Evolutionary conservation across 2,797 vertebrate species (phyloP), one percentile per base, ranked within the genome.

Genomic region (Hemibagrus guttatus): DNA sequence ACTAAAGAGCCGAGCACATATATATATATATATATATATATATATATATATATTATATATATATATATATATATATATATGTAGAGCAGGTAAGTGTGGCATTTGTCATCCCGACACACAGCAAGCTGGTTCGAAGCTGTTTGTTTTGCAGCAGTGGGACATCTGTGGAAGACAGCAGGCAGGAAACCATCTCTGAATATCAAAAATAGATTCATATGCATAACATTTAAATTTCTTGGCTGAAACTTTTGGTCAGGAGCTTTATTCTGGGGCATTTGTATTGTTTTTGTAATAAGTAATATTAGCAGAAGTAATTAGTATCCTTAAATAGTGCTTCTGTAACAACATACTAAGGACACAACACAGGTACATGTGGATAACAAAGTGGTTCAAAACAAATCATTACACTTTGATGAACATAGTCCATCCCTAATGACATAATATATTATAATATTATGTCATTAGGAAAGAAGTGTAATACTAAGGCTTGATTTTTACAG

Each of bases 31-130:
- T 79, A 83, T 83, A 83, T 86, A 81, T 84, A 83, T 79, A 83
- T 83, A 83, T 86, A 81, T 84, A 83, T 79, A 83, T 83, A 83
- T 86, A n/a, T n/a, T n/a, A n/a, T n/a, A n/a, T n/a, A n/a, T n/a
- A n/a, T n/a, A n/a, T n/a, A n/a, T n/a, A n/a, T n/a, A n/a, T n/a
- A 59, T 85, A 71, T 71, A 68, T 79, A 83, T 83, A 83, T 86
- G 84, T 84, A 83, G 75, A 86, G 71, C 63, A 86, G 84, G 61
- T 84, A 85, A 90, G 88, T 59, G 76, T 81, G 28, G 46, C 80
- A 88, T 91, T 89, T 86, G 84, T 90, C 87, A 88, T 85, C 81
- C 68, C 28, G 61, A 83, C 63, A 26, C 80, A 84, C 21, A 17
- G 76, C 58, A 49, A 79, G 84, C 68, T 26, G 56, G 31, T 49